These are phyloP conservation scores for Myrmecobius fasciatus DNA, from an alignment of 2,113 vertebrate genomes.

Conservation along the genomic window DNA sequence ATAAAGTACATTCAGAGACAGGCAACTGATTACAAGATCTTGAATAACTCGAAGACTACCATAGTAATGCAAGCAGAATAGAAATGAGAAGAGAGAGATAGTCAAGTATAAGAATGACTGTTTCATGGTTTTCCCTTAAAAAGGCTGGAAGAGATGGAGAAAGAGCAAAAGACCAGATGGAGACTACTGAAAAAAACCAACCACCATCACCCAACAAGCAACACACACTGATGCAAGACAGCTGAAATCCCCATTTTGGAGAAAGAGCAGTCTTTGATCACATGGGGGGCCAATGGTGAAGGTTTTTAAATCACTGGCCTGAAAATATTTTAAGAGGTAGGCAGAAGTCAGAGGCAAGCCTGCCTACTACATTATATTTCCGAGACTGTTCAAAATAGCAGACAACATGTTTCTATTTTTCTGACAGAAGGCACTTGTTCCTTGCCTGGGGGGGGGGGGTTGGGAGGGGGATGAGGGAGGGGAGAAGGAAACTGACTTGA, in stretches of 20 bases:
- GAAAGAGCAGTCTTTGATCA: slow-evolving; percentile 47
- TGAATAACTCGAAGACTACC: slow-evolving; percentile 63
- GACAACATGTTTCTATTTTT: slow-evolving; percentile 80
- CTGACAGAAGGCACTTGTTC: slow-evolving; percentile 78
- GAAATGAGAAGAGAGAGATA: slow-evolving; percentile 66
- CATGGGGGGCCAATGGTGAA: slow-evolving; percentile 56
- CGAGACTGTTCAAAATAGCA: slow-evolving; percentile 78
- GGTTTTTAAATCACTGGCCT: slow-evolving; percentile 61
- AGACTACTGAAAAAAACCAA: slow-evolving; percentile 35
- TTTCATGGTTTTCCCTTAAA: slow-evolving; percentile 46
- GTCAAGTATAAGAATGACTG: slow-evolving; percentile 56
- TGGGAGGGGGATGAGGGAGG: too few relatives aligned
- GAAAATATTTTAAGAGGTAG: slow-evolving; percentile 79
- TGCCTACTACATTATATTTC: slow-evolving; percentile 75
- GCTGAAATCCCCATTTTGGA: slow-evolving; percentile 39
- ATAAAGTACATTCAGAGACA: slow-evolving; percentile 55
- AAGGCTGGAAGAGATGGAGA: neutral
- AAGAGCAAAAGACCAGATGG: slow-evolving; percentile 52
- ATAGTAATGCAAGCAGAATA: slow-evolving; percentile 57
- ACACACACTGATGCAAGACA: slow-evolving; percentile 28
- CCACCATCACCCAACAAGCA: slow-evolving; percentile 31
- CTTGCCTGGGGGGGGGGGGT: slow-evolving; percentile 57
- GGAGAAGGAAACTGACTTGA: slow-evolving; percentile 59
- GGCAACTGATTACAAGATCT: slow-evolving; percentile 59
- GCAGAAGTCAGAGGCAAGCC: slow-evolving; percentile 81